These are phyloP conservation scores for Xestia rhomboidea DNA, from an alignment of 2,888 invertebrate species.

Conservation along the genomic window DNA sequence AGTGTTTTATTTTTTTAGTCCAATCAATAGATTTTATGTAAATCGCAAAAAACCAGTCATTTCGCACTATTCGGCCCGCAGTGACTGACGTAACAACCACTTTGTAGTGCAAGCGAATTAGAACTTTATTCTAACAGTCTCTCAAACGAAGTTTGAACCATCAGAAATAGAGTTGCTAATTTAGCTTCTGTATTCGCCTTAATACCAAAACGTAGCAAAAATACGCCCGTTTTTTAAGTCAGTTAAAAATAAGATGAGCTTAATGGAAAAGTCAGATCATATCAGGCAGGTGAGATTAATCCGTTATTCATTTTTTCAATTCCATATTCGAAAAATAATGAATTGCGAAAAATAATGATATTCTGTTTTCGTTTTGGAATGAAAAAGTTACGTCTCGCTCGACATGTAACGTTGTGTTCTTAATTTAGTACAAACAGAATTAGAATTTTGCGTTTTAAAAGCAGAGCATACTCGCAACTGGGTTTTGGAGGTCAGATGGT, in stretches of 20 bases:
- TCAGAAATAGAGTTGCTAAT: no score
- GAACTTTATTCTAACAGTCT: no score
- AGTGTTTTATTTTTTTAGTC: no score
- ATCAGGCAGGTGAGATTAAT: constrained; percentile 52
- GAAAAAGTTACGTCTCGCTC: background rate
- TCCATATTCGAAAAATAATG: constrained; percentile 36
- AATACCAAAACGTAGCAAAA: constrained; percentile 16
- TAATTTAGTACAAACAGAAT: background rate
- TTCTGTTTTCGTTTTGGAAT: constrained; percentile 36
- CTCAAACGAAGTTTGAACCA: no score
- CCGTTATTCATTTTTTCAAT: constrained; percentile 33
- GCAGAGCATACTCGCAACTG: background rate
- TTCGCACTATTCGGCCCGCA: no score
- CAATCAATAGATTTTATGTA: no score
- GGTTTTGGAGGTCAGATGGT: background rate
- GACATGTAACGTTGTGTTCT: constrained; percentile 17
- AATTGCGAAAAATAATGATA: constrained; percentile 30
- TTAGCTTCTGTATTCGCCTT: no score
- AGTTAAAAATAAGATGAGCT: constrained; percentile 31
- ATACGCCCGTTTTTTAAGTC: background rate
- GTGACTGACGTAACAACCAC: no score
- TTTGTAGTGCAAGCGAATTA: no score
- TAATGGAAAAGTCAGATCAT: constrained; percentile 48
- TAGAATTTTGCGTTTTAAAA: background rate
- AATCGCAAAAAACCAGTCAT: no score